Percentiles rank a stretch among this genome's conserved stretches.
These are phyloP conservation scores for Forpus xanthops DNA, from an alignment of 2,797 vertebrate species.

Conservation along the genomic window DNA sequence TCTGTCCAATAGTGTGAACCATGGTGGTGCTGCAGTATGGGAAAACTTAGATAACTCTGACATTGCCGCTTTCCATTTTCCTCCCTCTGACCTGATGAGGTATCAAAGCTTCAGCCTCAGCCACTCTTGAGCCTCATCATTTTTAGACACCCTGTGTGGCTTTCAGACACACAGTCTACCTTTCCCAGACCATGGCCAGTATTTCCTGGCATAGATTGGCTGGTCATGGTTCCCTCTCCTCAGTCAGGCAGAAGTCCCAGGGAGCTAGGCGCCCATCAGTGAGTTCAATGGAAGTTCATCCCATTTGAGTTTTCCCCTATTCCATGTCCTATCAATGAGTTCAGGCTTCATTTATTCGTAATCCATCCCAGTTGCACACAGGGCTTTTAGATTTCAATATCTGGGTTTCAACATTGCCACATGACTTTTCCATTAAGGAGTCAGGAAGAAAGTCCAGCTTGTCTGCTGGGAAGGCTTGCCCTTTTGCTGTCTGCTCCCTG, in stretches of 20 bases:
- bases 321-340: neutral
- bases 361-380: neutral
- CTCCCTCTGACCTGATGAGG: neutral
- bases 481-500: neutral
- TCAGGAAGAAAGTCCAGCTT: neutral
- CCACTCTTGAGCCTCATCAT: neutral
- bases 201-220: neutral
- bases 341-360: neutral
- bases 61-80: neutral
- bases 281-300: neutral
- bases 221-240: neutral
- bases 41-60: neutral
- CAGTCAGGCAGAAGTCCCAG: neutral
- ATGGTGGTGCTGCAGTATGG: neutral
- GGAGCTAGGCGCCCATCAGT: neutral
- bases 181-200: neutral
- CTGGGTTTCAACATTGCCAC: neutral
- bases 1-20: accelerated
- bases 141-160: neutral
- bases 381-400: neutral
- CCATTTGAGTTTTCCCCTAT: neutral
- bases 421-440: constrained; percentile 38
- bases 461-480: neutral
- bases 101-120: neutral
- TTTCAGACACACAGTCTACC: neutral